Conservation (phyloP, 2,113 vertebrate species). For the Bubo scandiacus region DNA sequence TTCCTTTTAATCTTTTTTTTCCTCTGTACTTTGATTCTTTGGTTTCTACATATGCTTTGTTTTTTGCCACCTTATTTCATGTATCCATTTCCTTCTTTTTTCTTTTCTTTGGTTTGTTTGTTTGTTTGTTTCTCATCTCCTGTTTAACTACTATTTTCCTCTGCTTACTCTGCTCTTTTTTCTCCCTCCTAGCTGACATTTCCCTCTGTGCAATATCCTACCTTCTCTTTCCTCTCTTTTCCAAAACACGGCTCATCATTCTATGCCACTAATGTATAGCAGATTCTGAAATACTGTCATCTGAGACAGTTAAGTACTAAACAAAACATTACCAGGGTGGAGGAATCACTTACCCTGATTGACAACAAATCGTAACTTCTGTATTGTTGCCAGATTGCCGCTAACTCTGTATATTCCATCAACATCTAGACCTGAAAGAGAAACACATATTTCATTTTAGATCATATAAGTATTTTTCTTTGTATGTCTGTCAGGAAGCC, state of each 20-base stretch:
- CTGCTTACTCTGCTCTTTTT: constrained; percentile 40
- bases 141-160: constrained; percentile 16
- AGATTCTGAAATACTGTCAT: constrained; percentile 68
- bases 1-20: neutral
- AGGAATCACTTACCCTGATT: constrained; percentile 86
- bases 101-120: neutral
- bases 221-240: constrained; percentile 7
- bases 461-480: constrained; percentile 52
- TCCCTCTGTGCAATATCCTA: constrained; percentile 20
- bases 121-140: neutral
- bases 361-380: constrained; percentile 89
- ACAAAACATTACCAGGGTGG: constrained; percentile 68
- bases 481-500: constrained; percentile 49
- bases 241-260: constrained; percentile 48
- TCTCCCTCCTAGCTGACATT: neutral
- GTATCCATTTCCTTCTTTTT: neutral
- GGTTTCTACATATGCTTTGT: neutral
- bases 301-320: constrained; percentile 66
- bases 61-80: constrained; percentile 12
- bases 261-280: constrained; percentile 46
- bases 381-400: constrained; percentile 89
- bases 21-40: neutral
- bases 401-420: constrained; percentile 92
- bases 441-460: constrained; percentile 68
- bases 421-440: constrained; percentile 82